These are phyloP conservation scores for Trimorus sp. DNA, from an alignment of 2,888 invertebrate species.

Conservation along the genomic window DNA sequence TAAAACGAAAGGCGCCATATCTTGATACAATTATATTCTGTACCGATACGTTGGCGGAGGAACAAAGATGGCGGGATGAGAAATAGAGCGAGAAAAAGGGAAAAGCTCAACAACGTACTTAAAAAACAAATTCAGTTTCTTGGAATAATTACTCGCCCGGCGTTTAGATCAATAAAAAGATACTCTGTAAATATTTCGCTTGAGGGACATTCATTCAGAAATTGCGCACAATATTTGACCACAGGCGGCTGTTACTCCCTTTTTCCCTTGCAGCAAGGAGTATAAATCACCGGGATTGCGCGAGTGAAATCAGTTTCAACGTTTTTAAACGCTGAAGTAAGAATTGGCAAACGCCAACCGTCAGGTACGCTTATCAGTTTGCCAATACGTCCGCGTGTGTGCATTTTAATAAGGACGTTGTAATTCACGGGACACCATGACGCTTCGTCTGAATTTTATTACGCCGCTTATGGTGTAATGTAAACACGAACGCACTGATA, in stretches of 20 bases:
- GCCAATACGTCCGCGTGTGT: constrained; percentile 71
- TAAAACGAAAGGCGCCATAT: constrained; percentile 43
- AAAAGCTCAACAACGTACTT: too few relatives aligned
- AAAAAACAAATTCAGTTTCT: constrained; percentile 11
- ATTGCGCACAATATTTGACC: constrained; percentile 29
- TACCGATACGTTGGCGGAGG: constrained; percentile 23
- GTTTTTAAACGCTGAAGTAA: constrained; percentile 48
- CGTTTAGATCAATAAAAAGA: constrained; percentile 36
- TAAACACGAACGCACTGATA: constrained; percentile 79
- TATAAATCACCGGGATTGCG: constrained; percentile 35
- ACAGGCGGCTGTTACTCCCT: constrained; percentile 27
- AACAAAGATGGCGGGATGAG: too few relatives aligned
- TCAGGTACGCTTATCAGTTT: constrained; percentile 69
- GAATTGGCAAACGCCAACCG: constrained; percentile 65
- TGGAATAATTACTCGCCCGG: constrained; percentile 21
- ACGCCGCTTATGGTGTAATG: constrained; percentile 78
- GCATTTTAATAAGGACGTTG: constrained; percentile 76
- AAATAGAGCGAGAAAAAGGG: too few relatives aligned
- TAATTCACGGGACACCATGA: constrained; percentile 78
- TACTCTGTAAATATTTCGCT: constrained; percentile 34
- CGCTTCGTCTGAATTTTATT: constrained; percentile 79
- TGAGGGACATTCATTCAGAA: constrained; percentile 29
- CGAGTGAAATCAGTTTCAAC: constrained; percentile 45
- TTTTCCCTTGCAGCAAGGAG: constrained; percentile 1
- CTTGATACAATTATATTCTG: constrained; percentile 48